These are phyloP conservation scores for Hephaestus fuliginosus DNA, from an alignment of 2,797 vertebrate species.

Conservation along the genomic window DNA sequence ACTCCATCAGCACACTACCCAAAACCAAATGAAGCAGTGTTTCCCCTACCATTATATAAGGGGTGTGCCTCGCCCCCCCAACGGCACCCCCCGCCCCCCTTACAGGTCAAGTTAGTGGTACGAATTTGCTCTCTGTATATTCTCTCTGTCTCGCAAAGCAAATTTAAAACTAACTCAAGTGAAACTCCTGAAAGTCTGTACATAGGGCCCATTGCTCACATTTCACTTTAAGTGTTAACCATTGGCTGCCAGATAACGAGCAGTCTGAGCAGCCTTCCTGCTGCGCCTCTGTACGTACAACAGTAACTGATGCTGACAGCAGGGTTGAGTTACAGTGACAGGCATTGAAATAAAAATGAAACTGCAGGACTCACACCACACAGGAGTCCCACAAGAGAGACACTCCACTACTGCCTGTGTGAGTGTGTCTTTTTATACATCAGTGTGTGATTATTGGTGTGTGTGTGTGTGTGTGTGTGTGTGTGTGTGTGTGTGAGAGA, in stretches of 20 bases:
- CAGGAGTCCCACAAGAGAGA: constrained; percentile 22
- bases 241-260: constrained; percentile 22
- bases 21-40: neutral
- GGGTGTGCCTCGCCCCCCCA: too few relatives aligned
- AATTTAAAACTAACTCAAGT: neutral
- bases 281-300: constrained; percentile 8
- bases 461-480: constrained; percentile 1
- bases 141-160: too few relatives aligned
- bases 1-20: constrained; percentile 2
- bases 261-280: neutral
- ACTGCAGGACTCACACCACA: constrained; percentile 30
- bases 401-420: neutral
- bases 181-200: constrained; percentile 1
- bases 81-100: too few relatives aligned
- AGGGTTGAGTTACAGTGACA: constrained; percentile 24
- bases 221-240: constrained; percentile 11
- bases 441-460: constrained; percentile 31
- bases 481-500: neutral
- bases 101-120: too few relatives aligned
- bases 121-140: too few relatives aligned
- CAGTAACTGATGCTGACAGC: constrained; percentile 24
- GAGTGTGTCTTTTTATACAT: constrained; percentile 23
- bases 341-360: constrained; percentile 32
- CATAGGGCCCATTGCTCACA: neutral
- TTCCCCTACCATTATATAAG: too few relatives aligned